Evolutionary conservation across 2,797 vertebrate genomes (phyloP).

Genomic region (Graptemys geographica): DNA sequence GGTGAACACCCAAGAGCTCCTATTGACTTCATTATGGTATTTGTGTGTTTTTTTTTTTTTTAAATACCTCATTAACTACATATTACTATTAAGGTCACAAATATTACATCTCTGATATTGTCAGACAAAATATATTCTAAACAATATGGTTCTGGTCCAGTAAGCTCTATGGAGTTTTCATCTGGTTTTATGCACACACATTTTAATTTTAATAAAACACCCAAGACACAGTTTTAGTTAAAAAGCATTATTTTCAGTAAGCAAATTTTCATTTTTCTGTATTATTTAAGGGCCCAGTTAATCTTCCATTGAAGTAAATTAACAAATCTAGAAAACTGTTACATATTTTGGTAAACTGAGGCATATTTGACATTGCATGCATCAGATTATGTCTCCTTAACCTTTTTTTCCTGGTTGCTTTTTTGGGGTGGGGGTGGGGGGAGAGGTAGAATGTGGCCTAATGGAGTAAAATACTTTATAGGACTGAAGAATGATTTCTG

Average conservation of each 20-base stretch:
- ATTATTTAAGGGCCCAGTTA: background rate
- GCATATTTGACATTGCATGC: too few relatives aligned
- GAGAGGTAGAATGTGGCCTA: background rate
- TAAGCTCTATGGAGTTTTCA: background rate
- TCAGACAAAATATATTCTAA: background rate
- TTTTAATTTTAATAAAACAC: background rate
- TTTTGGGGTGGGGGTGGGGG: background rate
- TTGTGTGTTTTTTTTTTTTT: background rate
- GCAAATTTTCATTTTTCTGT: background rate
- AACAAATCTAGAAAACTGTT: background rate
- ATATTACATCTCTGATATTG: background rate
- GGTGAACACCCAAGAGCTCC: background rate
- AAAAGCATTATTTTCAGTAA: background rate
- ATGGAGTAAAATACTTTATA: background rate
- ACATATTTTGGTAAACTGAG: too few relatives aligned
- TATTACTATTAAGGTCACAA: background rate
- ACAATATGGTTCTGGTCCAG: background rate
- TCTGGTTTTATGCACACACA: accelerated
- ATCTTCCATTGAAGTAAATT: background rate
- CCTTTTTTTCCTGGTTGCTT: accelerated
- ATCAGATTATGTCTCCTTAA: background rate
- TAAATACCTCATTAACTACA: background rate
- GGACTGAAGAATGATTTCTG: accelerated
- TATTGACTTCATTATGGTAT: background rate
- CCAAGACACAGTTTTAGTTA: background rate